Conservation (phyloP, 2,113 vertebrate species). For the Polyodon spathula region DNA sequence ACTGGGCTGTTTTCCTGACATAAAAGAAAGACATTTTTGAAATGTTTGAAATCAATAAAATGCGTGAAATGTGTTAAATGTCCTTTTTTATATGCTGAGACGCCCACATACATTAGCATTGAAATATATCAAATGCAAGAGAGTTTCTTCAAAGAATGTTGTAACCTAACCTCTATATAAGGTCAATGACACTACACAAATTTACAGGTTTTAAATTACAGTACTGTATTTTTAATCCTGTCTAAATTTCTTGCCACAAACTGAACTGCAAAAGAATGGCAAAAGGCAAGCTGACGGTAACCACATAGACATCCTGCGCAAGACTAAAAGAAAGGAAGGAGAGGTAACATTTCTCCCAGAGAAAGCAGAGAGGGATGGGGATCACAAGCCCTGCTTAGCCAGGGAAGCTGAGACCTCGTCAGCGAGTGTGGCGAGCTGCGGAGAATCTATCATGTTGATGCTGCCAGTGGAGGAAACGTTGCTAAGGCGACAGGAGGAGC, state of each 20-base stretch:
- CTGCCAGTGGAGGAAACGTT: slow-evolving; percentile 93
- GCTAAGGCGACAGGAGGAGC: slow-evolving; percentile 86
- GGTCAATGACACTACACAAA: no score
- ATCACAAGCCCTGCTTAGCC: slow-evolving; percentile 98
- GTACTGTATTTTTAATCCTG: neutral
- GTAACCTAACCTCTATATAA: no score
- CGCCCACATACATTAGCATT: no score
- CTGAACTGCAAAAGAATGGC: slow-evolving; percentile 45
- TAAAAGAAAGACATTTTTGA: no score
- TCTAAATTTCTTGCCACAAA: slow-evolving; percentile 26
- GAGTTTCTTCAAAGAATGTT: no score
- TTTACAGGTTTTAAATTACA: neutral
- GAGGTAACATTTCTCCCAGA: slow-evolving; percentile 44
- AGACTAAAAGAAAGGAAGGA: slow-evolving; percentile 68
- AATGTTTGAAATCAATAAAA: no score
- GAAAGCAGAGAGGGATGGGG: slow-evolving; percentile 12
- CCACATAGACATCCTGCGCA: slow-evolving; percentile 8
- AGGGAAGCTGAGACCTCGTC: slow-evolving; percentile 94
- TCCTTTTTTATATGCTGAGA: no score
- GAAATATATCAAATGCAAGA: no score
- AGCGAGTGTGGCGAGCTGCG: slow-evolving; percentile 89
- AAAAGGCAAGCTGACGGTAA: slow-evolving; percentile 46
- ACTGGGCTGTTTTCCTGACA: no score
- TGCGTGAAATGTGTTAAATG: no score
- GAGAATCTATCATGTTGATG: slow-evolving; percentile 89